Evolutionary conservation across 2,113 vertebrate genomes (phyloP).

Genomic region (Spermophilus dauricus): DNA sequence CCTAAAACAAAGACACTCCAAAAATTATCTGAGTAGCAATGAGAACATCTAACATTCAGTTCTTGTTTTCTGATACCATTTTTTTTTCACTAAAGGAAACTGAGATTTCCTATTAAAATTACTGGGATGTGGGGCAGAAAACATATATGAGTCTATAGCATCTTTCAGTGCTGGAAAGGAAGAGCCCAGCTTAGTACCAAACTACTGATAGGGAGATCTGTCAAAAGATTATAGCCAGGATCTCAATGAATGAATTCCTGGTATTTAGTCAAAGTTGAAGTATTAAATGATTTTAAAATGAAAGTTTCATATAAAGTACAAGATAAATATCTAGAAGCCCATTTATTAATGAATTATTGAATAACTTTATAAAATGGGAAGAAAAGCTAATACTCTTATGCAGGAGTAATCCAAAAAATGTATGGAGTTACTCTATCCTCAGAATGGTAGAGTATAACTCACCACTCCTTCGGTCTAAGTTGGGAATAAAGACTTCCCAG

Average conservation of each 20-base stretch:
- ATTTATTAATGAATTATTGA: not conserved
- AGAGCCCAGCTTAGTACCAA: accelerated
- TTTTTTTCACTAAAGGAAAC: not conserved
- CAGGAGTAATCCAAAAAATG: not conserved
- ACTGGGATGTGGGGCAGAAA: not conserved
- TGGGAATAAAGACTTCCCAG: not conserved
- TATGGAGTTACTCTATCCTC: not conserved
- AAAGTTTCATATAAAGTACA: not conserved
- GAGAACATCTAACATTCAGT: not conserved
- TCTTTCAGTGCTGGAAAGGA: not conserved
- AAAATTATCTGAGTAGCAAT: not conserved
- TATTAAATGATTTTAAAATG: not conserved
- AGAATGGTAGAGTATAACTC: accelerated
- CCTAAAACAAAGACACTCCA: not conserved
- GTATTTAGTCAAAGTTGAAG: not conserved
- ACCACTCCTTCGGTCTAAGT: accelerated
- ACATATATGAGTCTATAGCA: not conserved
- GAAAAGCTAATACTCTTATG: not conserved
- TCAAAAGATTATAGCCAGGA: not conserved
- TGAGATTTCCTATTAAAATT: not conserved
- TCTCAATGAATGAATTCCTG: not conserved
- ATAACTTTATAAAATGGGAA: not conserved
- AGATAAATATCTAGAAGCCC: not conserved
- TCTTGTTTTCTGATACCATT: not conserved
- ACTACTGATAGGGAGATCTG: not conserved